These are phyloP conservation scores for Styela clava DNA, from an alignment of 23 tunicate genomes.

Conservation along the genomic window DNA sequence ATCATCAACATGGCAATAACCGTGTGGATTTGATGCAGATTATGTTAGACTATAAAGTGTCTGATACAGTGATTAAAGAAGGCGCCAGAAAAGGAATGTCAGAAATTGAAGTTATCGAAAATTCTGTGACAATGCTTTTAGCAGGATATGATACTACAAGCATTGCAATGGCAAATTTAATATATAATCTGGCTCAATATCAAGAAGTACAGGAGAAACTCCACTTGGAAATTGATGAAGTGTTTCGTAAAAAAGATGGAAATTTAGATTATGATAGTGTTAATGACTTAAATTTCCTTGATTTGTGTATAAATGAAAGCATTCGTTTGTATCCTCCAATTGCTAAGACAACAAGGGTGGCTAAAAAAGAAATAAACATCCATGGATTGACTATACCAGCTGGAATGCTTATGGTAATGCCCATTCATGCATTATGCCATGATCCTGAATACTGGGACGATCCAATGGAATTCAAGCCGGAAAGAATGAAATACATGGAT, in stretches of 20 bases:
- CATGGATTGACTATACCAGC: slow-evolving; percentile 39
- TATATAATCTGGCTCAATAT: slow-evolving; percentile 60
- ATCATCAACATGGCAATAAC: background rate
- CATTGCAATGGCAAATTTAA: slow-evolving; percentile 41
- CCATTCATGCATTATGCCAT: slow-evolving; percentile 31
- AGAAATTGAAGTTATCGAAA: slow-evolving; percentile 42
- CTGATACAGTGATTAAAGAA: background rate
- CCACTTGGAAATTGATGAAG: slow-evolving; percentile 44
- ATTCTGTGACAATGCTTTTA: slow-evolving; percentile 45
- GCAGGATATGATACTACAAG: slow-evolving; percentile 77
- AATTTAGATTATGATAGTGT: background rate
- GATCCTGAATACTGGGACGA: slow-evolving; percentile 31
- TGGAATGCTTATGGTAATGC: slow-evolving; percentile 30
- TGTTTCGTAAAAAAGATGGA: background rate
- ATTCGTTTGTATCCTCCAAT: slow-evolving; percentile 3
- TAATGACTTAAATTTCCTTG: background rate
- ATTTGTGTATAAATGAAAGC: background rate
- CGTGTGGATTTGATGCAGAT: background rate
- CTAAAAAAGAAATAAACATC: slow-evolving; percentile 35
- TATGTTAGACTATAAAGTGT: background rate
- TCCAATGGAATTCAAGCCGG: slow-evolving; percentile 1
- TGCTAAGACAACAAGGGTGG: background rate
- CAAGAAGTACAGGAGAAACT: slow-evolving; percentile 45
- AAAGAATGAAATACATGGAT: slow-evolving; percentile 57
- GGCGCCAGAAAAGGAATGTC: slow-evolving; percentile 42